Evolutionary conservation across 2,797 vertebrate genomes (phyloP).

Genomic region (Enteromius fasciolatus): DNA sequence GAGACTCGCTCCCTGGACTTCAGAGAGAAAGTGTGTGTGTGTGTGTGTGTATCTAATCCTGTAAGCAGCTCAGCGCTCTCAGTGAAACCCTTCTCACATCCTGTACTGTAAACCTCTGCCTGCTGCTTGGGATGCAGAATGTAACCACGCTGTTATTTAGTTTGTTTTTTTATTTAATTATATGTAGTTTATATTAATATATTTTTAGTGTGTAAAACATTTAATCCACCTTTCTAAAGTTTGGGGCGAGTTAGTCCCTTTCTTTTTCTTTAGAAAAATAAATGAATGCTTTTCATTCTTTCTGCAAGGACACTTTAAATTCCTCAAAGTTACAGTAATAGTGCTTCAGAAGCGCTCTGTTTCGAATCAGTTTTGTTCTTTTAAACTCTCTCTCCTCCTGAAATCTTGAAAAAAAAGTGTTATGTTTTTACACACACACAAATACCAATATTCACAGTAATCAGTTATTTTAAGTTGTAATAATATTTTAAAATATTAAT

Average conservation of each 20-base stretch:
- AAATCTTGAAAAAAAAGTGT: background rate
- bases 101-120: background rate
- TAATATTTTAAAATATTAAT: background rate
- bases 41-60: conserved; percentile 11
- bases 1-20: background rate
- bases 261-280: background rate
- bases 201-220: background rate
- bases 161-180: background rate
- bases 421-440: background rate
- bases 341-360: background rate
- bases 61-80: conserved; percentile 11
- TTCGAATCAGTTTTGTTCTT: background rate
- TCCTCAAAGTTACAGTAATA: background rate
- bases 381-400: background rate
- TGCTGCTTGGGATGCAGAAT: background rate
- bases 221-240: background rate
- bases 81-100: conserved; percentile 19
- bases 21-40: background rate
- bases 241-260: background rate
- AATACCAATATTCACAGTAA: no score
- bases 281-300: background rate
- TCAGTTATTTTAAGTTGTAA: background rate
- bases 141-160: background rate
- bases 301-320: background rate
- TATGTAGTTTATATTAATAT: background rate